Base-by-base conservation (phyloP, 2,113 vertebrate genomes). In the Psophia crepitans region DNA sequence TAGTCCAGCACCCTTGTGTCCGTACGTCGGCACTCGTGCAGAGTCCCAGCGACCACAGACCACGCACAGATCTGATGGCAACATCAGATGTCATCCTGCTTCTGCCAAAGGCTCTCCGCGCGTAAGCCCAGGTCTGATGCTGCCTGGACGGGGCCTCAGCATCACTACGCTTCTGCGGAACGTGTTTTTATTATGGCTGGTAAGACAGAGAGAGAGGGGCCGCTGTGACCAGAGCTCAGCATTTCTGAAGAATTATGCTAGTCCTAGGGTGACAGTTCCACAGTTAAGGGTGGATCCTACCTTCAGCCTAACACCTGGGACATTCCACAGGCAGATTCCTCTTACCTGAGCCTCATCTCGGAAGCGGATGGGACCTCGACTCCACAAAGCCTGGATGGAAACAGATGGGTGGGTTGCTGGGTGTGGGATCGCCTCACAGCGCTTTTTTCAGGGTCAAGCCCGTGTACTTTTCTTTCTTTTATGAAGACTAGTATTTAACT, bases 1-100 rank as follows among this genome's bases (percentile, higher is more conserved):
- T 24, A 37, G 16, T 66, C 78, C 91, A 66, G 2, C 8, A 0
- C 44, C 28, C 44, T 44, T 15, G 1, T 8, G 54, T 57, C 46
- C 16, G 6, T 84, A 28, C 87, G 4, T 1, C 39, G 77, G 77
- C 70, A 71, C 82, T 32, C 7, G 0, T 2, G 26, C 39, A 4
- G 53, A 23, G 46, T 41, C 87, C n/a, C 54, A 2, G 0, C 30
- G 75, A 46, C 90, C 68, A 15, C 82, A 71, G 60, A 63, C 87
- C 63, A 10, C 1, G 37, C 43, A 1, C 3, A 0, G 86, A 43
- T 46, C 37, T 2, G 21, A 37, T 4, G 0, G 63, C 49, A 35
- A 9, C 84, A 3, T 32, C 26, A 1, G 20, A 11, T 21, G 63
- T 32, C 21, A 1, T 26, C 27, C 54, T 8, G 41, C 43, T 41